phyloP scores from a whole-genome alignment of 2,888 invertebrate species.

The Drosophila ustulata region DNA sequence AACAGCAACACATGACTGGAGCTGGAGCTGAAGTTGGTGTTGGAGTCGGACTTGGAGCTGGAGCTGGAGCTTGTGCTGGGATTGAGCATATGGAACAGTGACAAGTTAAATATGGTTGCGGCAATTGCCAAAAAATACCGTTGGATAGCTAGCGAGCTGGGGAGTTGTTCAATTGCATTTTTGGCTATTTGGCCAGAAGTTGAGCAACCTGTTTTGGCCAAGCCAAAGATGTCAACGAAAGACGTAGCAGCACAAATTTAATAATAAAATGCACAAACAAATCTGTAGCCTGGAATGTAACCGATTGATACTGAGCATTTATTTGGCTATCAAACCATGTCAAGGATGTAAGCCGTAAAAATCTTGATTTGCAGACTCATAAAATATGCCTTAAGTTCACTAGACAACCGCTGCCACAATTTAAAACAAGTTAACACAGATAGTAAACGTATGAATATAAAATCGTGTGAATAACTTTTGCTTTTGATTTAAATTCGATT shows the following conservation, averaged over 20 bases:
- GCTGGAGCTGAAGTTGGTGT: background rate
- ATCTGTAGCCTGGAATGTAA: conserved; percentile 7
- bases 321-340: conserved; percentile 12
- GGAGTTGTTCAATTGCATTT: conserved; percentile 36
- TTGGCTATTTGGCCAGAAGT: conserved; percentile 22
- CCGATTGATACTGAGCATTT: conserved; percentile 3
- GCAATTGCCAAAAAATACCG: conserved; percentile 35
- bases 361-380: background rate
- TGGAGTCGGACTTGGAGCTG: background rate
- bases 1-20: background rate
- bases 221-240: conserved; percentile 63
- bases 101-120: conserved; percentile 45
- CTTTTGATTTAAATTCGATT: background rate
- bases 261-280: background rate
- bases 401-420: background rate
- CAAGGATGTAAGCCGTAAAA: conserved; percentile 19
- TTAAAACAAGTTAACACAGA: background rate
- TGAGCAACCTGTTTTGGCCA: conserved; percentile 68
- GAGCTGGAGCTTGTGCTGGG: background rate
- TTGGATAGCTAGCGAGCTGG: background rate
- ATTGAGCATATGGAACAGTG: conserved; percentile 24
- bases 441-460: background rate
- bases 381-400: conserved; percentile 9
- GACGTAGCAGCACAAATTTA: conserved; percentile 15
- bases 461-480: background rate